Evolutionary conservation across 2,113 vertebrate species (phyloP), one percentile per base, ranked within the genome.

Genomic region (Passer domesticus): DNA sequence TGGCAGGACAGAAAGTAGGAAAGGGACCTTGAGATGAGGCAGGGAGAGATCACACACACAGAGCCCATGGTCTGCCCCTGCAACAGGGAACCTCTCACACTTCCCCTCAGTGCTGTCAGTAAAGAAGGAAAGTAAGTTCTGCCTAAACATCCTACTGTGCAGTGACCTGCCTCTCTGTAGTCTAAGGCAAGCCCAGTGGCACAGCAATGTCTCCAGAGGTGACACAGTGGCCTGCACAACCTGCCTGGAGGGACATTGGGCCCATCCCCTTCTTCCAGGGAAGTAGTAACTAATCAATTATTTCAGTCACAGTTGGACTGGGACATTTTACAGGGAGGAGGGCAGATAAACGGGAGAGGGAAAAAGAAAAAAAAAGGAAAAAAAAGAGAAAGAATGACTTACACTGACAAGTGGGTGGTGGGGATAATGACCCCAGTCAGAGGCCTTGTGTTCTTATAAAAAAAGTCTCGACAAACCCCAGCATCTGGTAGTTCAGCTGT

Each of bases 401-500:
- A 72, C 0, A 6, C 53, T 87, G 87, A 83, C 95, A 95, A 96
- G 90, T 95, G 88, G 63, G n/a, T 92, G 69, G 72, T 90, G 75
- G 55, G 67, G 59, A 95, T 92, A 91, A 94, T 60, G 63, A 96
- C 90, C 81, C 90, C 79, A 94, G 85, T 50, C 86, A 93, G 88
- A 86, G 64, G 67, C 37, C 88, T 74, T 86, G 52, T 70, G 47
- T 52, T 87, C 92, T 92, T 92, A 55, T 2, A 68, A 83, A 90
- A 90, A 92, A 94, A 41, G 58, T 58, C 86, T 90, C 22, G 0
- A 89, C 79, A 96, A 97, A 88, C 83, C 63, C 91, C 86, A 96
- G 83, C 94, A 90, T 93, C 94, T 97, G 92, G 96, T 95, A 96
- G 94, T 95, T 97, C 95, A 93, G 91, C 90, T 96, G 92, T 72